Percentiles rank a stretch among this genome's conserved stretches.
Evolutionary conservation across 2,888 invertebrate genomes (phyloP).

Genomic region (Petrolisthes manimaculis): DNA sequence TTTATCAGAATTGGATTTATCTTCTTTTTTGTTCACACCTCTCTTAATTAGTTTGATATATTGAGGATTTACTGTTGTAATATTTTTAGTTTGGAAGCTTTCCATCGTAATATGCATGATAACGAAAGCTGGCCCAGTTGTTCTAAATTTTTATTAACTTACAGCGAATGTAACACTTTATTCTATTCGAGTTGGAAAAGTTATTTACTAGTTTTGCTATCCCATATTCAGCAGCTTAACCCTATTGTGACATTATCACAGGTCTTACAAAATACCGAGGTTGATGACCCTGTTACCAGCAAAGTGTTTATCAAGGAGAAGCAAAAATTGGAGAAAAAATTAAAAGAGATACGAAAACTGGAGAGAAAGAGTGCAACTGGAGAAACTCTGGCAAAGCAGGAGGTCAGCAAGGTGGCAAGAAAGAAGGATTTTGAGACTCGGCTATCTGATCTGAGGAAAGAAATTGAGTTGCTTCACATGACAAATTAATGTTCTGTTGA

Average conservation of each 20-base stretch:
- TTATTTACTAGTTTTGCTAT: not conserved
- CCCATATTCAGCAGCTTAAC: too few relatives aligned
- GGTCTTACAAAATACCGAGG: not conserved
- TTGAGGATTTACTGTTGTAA: too few relatives aligned
- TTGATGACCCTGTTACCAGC: not conserved
- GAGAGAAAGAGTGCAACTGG: not conserved
- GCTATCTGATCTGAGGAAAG: not conserved
- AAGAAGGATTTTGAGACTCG: not conserved
- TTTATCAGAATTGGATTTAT: too few relatives aligned
- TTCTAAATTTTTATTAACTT: too few relatives aligned
- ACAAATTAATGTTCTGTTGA: too few relatives aligned
- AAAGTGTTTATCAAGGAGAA: not conserved
- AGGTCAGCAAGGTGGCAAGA: not conserved
- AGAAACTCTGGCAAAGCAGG: not conserved
- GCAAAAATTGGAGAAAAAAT: not conserved
- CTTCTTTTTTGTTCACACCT: too few relatives aligned
- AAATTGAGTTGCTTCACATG: too few relatives aligned
- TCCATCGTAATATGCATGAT: too few relatives aligned
- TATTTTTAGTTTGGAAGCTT: too few relatives aligned
- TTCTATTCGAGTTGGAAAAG: not conserved
- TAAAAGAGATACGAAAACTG: not conserved
- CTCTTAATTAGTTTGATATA: too few relatives aligned
- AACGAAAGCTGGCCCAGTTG: too few relatives aligned
- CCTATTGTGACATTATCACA: not conserved
- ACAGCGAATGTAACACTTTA: not conserved